Percentiles rank a stretch among this genome's conserved stretches.
Conservation (phyloP, 2,888 invertebrate species). For the Drosophila kambysellisi region DNA sequence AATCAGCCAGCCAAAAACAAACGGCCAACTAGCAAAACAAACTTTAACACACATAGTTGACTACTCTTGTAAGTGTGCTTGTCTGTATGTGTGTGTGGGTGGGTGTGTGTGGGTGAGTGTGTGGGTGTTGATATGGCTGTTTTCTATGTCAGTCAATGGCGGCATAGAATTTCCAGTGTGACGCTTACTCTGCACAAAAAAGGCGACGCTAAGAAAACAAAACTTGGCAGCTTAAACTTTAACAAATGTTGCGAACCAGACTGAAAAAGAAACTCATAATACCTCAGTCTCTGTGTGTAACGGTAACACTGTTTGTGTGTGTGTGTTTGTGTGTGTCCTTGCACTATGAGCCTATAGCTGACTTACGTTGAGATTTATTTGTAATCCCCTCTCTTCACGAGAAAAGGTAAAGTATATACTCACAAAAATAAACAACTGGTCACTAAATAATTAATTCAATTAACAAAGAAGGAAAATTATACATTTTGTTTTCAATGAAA, state of each 20-base stretch:
- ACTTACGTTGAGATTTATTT: conserved; percentile 23
- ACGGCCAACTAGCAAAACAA: conserved; percentile 51
- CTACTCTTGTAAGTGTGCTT: conserved; percentile 3
- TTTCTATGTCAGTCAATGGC: conserved; percentile 61
- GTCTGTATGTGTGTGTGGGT: conserved; percentile 5
- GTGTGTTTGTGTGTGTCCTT: conserved; percentile 7
- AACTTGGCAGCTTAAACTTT: conserved; percentile 58
- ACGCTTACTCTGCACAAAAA: conserved; percentile 37
- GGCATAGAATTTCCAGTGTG: conserved; percentile 66
- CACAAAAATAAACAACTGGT: background rate
- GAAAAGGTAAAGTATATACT: background rate
- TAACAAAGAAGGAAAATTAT: background rate
- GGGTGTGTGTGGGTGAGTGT: background rate
- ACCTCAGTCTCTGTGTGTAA: background rate
- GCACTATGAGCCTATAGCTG: conserved; percentile 7
- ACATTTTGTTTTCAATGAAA: background rate
- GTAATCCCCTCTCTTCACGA: background rate
- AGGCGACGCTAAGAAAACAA: conserved; percentile 50
- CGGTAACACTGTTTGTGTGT: background rate
- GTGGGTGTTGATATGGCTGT: background rate
- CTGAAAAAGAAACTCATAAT: conserved; percentile 38
- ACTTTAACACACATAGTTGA: conserved; percentile 47
- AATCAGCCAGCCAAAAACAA: conserved; percentile 57
- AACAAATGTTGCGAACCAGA: conserved; percentile 63
- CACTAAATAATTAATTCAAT: background rate